Base-by-base conservation (phyloP, 1,140 invertebrate genomes). In the Patella vulgata region DNA sequence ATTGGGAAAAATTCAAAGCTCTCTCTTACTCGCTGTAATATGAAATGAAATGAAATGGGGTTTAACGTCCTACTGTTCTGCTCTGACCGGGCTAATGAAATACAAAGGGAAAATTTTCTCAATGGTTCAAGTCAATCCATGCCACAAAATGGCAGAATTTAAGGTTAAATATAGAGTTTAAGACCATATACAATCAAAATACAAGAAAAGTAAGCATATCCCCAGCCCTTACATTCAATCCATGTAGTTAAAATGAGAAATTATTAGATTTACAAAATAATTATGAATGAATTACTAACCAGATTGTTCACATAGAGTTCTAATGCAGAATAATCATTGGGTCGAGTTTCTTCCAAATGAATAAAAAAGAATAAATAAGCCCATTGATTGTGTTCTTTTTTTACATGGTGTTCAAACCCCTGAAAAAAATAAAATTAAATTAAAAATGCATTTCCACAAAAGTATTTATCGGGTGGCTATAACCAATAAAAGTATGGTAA, bases 341-440 rank as follows among this genome's bases (percentile, higher is more conserved):
- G 60, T 30, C 71, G 66, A 12, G 77, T 83, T 47, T 83, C 76
- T 14, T 79, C 68, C 48, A 83, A 68, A 46, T 83, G 78, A 19
- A 83, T 75, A 59, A 83, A 83, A 73, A 82, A 82, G 60, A 83
- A 83, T 11, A 83, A 63, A 56, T 83, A 83, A 1, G 80, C 78
- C 80, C 80, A 83, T 58, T 77, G 74, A 61, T 82, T 76, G 60
- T 83, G 81, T 58, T 83, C 80, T 31, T 68, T 25, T 40, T 73
- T 78, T 2, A 83, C 79, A 56, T 83, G 81, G 28, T 77, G 70
- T 44, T 76, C 71, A 70, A 83, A 83, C 21, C 81, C 79, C 77
- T 80, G 61, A 11, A 67, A 40, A 43, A 46, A n/a, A 59, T 59
- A 11, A 48, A 48, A 9, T 9, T 4, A 9, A 48, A 48, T n/a